phyloP scores from a whole-genome alignment of 2,113 vertebrate genomes.

The Neogale vison region DNA sequence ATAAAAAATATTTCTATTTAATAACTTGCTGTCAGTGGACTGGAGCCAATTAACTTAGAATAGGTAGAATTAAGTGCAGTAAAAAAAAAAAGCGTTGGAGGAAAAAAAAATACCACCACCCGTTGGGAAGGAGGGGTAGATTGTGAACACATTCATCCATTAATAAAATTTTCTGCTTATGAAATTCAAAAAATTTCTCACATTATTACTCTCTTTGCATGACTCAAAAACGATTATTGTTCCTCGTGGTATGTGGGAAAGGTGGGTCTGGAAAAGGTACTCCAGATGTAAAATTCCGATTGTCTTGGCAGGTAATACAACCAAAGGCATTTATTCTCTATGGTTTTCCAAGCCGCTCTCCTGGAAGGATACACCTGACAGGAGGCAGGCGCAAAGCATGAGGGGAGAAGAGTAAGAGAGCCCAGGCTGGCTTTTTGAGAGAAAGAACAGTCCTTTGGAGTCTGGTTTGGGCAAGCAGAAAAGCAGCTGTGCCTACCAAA shows the following conservation, averaged over 20 bases:
- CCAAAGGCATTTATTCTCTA: constrained; percentile 18
- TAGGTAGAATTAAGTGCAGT: background rate
- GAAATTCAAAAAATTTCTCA: background rate
- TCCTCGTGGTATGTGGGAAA: background rate
- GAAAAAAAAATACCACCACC: background rate
- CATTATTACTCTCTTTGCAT: background rate
- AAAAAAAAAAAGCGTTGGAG: background rate
- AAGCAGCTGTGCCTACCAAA: background rate
- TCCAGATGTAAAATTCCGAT: background rate
- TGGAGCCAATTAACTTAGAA: background rate
- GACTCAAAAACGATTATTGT: background rate
- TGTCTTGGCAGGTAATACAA: background rate
- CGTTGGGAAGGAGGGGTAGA: background rate
- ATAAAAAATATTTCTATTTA: background rate
- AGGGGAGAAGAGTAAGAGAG: background rate
- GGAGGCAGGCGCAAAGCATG: background rate
- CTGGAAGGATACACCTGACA: background rate
- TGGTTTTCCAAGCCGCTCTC: background rate
- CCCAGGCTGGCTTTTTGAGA: background rate
- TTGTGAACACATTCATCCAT: background rate
- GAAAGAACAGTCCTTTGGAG: background rate
- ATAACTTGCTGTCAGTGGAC: background rate
- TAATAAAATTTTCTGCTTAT: constrained; percentile 2
- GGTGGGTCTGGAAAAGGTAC: background rate
- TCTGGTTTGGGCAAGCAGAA: background rate